A percentile compares a stretch with the other conserved stretches of the same genome.
Evolutionary conservation across 2,888 invertebrate species (phyloP).

Genomic region (Punctoribates punctum): DNA sequence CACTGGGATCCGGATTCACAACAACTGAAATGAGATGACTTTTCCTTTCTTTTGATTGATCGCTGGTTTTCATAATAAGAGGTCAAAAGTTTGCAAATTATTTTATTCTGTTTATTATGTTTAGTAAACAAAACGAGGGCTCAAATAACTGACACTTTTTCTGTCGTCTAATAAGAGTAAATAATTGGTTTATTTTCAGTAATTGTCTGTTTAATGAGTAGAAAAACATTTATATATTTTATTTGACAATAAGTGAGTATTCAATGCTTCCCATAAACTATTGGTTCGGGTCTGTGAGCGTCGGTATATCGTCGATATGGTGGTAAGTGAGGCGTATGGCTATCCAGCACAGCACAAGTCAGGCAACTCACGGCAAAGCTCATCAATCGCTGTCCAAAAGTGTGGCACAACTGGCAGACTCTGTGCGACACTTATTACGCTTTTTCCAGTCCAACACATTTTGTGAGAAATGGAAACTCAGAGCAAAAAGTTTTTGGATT

Average conservation of each 20-base stretch:
- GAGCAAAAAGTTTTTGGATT: slow-evolving; percentile 27
- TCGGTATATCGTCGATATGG: slow-evolving; percentile 23
- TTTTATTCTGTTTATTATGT: background rate
- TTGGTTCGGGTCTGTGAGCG: background rate
- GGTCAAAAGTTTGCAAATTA: background rate
- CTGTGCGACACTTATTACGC: slow-evolving; percentile 33
- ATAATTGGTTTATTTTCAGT: slow-evolving; percentile 3
- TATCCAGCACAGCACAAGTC: slow-evolving; percentile 14
- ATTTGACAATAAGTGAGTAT: slow-evolving; percentile 37
- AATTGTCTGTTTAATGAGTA: slow-evolving; percentile 4
- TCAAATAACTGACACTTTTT: background rate
- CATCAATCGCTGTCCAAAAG: slow-evolving; percentile 36
- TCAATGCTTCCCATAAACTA: slow-evolving; percentile 9
- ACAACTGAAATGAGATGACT: background rate
- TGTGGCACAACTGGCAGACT: slow-evolving; percentile 12
- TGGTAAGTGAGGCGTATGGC: slow-evolving; percentile 35
- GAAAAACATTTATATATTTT: slow-evolving; percentile 26
- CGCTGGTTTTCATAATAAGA: background rate
- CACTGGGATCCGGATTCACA: background rate
- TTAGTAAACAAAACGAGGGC: too few species aligned
- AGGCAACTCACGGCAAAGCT: background rate
- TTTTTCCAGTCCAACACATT: slow-evolving; percentile 28
- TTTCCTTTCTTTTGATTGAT: background rate
- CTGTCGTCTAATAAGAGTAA: background rate
- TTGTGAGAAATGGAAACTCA: slow-evolving; percentile 35